These are phyloP conservation scores for Proterorhinus semilunaris DNA, from an alignment of 2,113 vertebrate species.

Conservation along the genomic window DNA sequence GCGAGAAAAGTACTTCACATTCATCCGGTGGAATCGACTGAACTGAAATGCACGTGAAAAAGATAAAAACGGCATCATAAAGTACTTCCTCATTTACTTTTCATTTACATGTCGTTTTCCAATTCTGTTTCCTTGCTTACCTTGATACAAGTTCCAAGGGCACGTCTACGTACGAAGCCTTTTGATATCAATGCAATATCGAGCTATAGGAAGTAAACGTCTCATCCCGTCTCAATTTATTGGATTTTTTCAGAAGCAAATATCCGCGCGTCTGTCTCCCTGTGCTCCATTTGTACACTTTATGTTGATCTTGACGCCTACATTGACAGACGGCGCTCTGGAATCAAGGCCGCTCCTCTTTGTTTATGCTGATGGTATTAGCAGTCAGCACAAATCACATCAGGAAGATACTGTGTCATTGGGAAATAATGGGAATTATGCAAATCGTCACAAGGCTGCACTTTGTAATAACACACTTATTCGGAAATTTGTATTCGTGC, in stretches of 20 bases:
- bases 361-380: constrained; percentile 74
- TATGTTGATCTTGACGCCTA: constrained; percentile 34
- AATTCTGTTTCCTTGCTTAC: no score
- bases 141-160: no score
- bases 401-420: constrained; percentile 71
- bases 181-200: background rate
- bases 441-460: constrained; percentile 65
- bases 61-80: no score
- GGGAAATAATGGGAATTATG: constrained; percentile 75
- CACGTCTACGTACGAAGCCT: no score
- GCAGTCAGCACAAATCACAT: constrained; percentile 73
- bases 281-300: constrained; percentile 6
- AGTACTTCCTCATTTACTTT: no score
- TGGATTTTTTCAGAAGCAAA: background rate
- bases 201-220: background rate
- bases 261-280: constrained; percentile 4
- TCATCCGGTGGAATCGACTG: no score
- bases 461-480: constrained; percentile 66
- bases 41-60: no score
- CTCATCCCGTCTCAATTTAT: background rate
- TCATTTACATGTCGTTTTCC: no score
- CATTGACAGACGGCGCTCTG: constrained; percentile 39
- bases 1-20: no score
- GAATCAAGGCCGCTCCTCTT: constrained; percentile 51
- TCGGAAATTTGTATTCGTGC: constrained; percentile 64